Percentiles rank a stretch among this genome's conserved stretches.
These are phyloP conservation scores for Agelastica alni DNA, from an alignment of 2,888 invertebrate species.

Conservation along the genomic window DNA sequence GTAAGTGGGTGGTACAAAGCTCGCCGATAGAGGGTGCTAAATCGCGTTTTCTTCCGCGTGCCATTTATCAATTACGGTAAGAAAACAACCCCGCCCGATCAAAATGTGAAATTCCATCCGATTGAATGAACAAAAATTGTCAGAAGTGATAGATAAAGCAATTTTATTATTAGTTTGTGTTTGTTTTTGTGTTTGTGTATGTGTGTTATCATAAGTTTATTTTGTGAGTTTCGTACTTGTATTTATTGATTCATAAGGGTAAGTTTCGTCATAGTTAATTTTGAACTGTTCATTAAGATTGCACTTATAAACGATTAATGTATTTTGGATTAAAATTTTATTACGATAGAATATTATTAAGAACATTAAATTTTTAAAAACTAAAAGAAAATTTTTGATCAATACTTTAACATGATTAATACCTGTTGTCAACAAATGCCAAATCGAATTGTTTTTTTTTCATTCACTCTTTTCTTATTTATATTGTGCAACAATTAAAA, in stretches of 20 bases:
- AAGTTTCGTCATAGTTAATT: background rate
- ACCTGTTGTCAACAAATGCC: conserved; percentile 6
- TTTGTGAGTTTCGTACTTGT: background rate
- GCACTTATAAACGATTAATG: too few relatives aligned
- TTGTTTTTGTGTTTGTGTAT: background rate
- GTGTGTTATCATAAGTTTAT: too few relatives aligned
- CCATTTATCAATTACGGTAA: conserved; percentile 7
- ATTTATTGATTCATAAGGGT: background rate
- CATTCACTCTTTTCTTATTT: too few relatives aligned
- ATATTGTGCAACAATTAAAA: too few relatives aligned
- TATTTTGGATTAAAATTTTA: background rate
- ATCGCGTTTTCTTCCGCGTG: conserved; percentile 2
- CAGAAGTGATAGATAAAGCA: too few relatives aligned
- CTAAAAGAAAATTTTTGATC: background rate
- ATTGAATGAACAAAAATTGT: too few relatives aligned
- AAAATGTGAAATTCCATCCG: too few relatives aligned
- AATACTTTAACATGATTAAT: background rate
- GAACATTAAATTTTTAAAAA: background rate
- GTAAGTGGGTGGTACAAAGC: background rate
- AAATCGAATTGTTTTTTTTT: background rate
- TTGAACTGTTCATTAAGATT: too few relatives aligned
- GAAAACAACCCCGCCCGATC: conserved; percentile 36
- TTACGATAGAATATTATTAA: background rate
- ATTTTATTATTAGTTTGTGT: too few relatives aligned
- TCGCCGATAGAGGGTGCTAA: conserved; percentile 10